A percentile compares a stretch with the other conserved stretches of the same genome.
phyloP scores from a whole-genome alignment of 2,888 invertebrate species.

The Timema podura region DNA sequence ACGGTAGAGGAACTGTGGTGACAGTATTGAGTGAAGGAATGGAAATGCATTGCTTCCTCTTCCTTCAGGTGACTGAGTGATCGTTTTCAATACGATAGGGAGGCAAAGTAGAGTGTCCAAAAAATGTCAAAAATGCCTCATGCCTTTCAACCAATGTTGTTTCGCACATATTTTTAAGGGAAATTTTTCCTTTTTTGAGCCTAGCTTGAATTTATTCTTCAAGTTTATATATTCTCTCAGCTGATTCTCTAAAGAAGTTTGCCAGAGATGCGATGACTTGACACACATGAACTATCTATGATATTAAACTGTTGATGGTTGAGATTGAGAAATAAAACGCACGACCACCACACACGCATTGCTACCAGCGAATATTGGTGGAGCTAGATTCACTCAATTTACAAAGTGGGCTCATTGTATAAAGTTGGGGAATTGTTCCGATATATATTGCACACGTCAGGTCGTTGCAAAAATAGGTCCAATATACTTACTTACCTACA shows the following conservation, averaged over 20 bases:
- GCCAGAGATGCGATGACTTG: neutral
- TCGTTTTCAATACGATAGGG: neutral
- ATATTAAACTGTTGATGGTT: no score
- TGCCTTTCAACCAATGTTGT: conserved; percentile 8
- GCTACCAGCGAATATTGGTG: no score
- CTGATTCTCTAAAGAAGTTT: neutral
- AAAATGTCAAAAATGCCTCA: neutral
- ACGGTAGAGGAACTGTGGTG: neutral
- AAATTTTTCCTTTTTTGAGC: neutral
- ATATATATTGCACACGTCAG: no score
- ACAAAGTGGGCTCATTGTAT: no score
- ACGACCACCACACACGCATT: no score
- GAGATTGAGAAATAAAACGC: no score
- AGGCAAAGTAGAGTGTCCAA: neutral
- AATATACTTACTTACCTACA: no score
- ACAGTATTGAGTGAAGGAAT: neutral
- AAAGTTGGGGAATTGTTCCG: no score
- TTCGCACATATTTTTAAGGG: neutral
- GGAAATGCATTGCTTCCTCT: neutral
- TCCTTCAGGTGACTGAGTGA: conserved; percentile 5
- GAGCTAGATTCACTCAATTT: no score
- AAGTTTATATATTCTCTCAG: neutral
- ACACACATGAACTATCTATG: no score
- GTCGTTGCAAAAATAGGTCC: no score
- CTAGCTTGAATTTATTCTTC: neutral